Evolutionary conservation across 2,797 vertebrate species (phyloP), one percentile per base, ranked within the genome.

Genomic region (Thripadectes ignobilis): DNA sequence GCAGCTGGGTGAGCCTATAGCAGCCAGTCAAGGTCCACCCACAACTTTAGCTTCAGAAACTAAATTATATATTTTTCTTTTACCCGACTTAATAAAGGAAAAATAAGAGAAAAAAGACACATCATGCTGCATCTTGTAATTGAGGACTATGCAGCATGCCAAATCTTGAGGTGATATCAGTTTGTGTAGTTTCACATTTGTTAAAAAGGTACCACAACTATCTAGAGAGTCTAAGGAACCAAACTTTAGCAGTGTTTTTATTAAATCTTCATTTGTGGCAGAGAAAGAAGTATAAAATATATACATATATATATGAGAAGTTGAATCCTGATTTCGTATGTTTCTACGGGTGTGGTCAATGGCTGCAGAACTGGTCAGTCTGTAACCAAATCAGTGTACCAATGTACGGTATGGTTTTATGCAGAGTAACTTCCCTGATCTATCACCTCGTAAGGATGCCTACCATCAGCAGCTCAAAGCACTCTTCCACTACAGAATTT

Each of bases 51-150:
- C 14, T 34, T n/a, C 20, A 30, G 14, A 34, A 61, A 85, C 46
- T n/a, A 21, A 48, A 27, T 57, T 59, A 9, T 30, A 27, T 18
- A 7, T 38, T 66, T 48, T 82, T n/a, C 0, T 77, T 78, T 36
- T 36, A 13, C 22, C 34, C 6, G 7, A 26, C 14, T 69, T 39
- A 26, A 1, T 13, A 5, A 32, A 26, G 21, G 34, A 8, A 14
- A 19, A 26, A 23, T 10, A 39, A 39, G 39, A 6, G 26, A 5
- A 34, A 26, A 39, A 19, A 29, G 0, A 1, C 7, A 43, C 8
- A 19, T 57, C 36, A 14, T 32, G 34, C 30, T 72, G 7, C 14
- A 43, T 81, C 6, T 27, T 45, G 32, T 32, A 78, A 12, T 17
- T 57, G 8, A 75, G 14, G 86, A 9, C 17, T 46, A 13, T 38